Conservation (phyloP, 1,140 invertebrate genomes). For the Condylostylus longicornis region DNA sequence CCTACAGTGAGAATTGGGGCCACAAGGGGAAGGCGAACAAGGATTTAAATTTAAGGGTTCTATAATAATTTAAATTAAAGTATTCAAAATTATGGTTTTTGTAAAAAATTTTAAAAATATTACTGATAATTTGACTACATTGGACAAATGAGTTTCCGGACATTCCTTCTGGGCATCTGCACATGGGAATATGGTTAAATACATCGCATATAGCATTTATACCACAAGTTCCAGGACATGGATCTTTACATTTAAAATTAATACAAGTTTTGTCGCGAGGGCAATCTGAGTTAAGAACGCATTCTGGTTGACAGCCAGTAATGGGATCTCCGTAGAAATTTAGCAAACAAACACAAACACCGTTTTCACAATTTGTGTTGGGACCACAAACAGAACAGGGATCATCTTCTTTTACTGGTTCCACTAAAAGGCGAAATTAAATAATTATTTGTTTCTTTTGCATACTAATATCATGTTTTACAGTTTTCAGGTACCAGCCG, state of each 20-base stretch:
- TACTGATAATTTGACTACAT: conserved; percentile 31
- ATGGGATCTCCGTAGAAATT: conserved; percentile 53
- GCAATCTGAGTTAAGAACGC: conserved; percentile 54
- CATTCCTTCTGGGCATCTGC: conserved; percentile 49
- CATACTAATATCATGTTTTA: conserved; percentile 40
- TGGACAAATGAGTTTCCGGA: conserved; percentile 46
- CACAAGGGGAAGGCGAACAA: conserved; percentile 49
- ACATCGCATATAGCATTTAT: conserved; percentile 55
- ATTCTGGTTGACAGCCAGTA: conserved; percentile 52
- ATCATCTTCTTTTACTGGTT: conserved; percentile 18
- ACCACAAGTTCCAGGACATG: conserved; percentile 58
- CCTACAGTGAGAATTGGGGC: conserved; percentile 47
- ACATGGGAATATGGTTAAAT: conserved; percentile 52
- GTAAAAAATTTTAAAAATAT: conserved; percentile 14
- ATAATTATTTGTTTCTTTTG: conserved; percentile 27
- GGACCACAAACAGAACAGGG: conserved; percentile 47
- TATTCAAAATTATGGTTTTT: neutral
- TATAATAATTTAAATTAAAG: conserved; percentile 43
- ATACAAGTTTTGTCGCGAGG: conserved; percentile 49
- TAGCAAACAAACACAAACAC: conserved; percentile 52
- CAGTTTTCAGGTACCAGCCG: conserved; percentile 28
- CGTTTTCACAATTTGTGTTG: conserved; percentile 59
- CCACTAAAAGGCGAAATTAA: conserved; percentile 34
- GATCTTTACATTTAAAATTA: conserved; percentile 60
- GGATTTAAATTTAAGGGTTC: conserved; percentile 41